These are phyloP conservation scores for Criorhina ranunculi DNA, from an alignment of 2,888 invertebrate species.

Conservation along the genomic window DNA sequence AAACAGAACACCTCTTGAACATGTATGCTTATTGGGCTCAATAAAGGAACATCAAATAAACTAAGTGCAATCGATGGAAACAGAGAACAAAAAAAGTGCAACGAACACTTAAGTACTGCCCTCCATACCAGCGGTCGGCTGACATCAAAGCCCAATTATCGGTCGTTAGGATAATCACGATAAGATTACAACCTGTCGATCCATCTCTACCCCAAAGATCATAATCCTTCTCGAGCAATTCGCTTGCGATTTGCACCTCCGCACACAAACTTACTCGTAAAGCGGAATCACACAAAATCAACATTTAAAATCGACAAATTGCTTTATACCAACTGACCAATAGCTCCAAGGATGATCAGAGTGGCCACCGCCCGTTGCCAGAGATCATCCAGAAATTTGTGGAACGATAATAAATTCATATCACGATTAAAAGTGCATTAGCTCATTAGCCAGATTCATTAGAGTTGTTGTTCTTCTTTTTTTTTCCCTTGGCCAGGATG, in stretches of 20 bases:
- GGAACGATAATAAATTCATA: constrained; percentile 72
- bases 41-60: no score
- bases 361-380: not conserved
- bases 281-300: constrained; percentile 42
- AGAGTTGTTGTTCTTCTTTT: constrained; percentile 30
- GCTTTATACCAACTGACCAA: constrained; percentile 60
- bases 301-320: constrained; percentile 65
- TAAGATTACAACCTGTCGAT: constrained; percentile 51
- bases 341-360: constrained; percentile 31
- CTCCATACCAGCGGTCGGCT: constrained; percentile 14
- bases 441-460: constrained; percentile 76
- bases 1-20: no score
- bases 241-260: constrained; percentile 58
- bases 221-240: constrained; percentile 55
- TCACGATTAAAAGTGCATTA: constrained; percentile 77
- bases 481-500: not conserved
- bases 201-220: constrained; percentile 29
- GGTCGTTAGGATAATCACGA: constrained; percentile 57
- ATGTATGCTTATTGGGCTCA: no score
- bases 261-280: not conserved
- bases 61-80: no score
- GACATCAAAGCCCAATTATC: constrained; percentile 61
- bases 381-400: constrained; percentile 59
- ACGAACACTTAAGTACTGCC: not conserved
- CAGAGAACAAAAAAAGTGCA: not conserved